A percentile compares a stretch with the other conserved stretches of the same genome.
These are phyloP conservation scores for Hirudo medicinalis DNA, from an alignment of 1,140 invertebrate species.

Conservation along the genomic window DNA sequence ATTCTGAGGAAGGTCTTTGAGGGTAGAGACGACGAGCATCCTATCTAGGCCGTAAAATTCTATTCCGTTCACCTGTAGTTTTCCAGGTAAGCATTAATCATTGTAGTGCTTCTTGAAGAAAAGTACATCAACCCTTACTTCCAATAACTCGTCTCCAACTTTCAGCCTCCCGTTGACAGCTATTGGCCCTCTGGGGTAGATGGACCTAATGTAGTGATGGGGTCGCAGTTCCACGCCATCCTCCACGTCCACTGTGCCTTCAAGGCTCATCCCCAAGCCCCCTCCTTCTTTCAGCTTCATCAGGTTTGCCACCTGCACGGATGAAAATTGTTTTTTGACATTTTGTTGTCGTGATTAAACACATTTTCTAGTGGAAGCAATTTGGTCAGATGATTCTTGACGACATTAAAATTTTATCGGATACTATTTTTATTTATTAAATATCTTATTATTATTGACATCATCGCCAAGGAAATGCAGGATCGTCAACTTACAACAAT, in stretches of 20 bases:
- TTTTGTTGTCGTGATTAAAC: too few species aligned
- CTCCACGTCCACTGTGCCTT: slow-evolving; percentile 71
- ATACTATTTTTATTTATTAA: too few species aligned
- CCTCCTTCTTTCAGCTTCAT: slow-evolving; percentile 72
- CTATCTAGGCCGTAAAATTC: slow-evolving; percentile 89
- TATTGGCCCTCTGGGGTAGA: slow-evolving; percentile 82
- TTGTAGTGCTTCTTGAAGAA: too few species aligned
- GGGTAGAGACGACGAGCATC: slow-evolving; percentile 80
- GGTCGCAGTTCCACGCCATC: slow-evolving; percentile 55
- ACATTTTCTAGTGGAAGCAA: too few species aligned
- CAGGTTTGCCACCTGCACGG: slow-evolving; percentile 57
- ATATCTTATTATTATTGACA: background rate
- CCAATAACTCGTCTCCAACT: slow-evolving; percentile 77
- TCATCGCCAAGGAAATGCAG: background rate
- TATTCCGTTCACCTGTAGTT: slow-evolving; percentile 74
- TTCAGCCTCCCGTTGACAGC: slow-evolving; percentile 64
- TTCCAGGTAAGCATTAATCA: background rate
- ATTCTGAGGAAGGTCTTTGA: slow-evolving; percentile 83
- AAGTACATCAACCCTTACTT: slow-evolving; percentile 41
- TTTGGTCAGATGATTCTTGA: too few species aligned
- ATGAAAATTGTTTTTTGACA: slow-evolving; percentile 10
- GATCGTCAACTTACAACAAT: slow-evolving; percentile 56
- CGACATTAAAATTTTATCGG: too few species aligned
- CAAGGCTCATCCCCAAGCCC: slow-evolving; percentile 83
- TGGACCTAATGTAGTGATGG: slow-evolving; percentile 56